phyloP scores from a whole-genome alignment of 2,888 invertebrate species.

The Metalampra italica region DNA sequence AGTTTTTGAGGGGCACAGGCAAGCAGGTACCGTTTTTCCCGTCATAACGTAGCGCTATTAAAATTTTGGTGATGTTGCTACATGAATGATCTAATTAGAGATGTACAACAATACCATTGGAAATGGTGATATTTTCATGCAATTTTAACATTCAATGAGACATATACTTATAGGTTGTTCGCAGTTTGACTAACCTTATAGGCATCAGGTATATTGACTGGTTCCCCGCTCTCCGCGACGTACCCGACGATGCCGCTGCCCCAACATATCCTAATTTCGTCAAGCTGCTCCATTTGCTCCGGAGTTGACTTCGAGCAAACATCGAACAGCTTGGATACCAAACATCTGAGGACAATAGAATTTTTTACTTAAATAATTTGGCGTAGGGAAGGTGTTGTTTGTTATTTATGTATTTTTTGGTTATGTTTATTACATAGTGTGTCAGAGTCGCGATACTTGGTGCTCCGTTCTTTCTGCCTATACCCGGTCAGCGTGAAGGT shows the following conservation, averaged over 20 bases:
- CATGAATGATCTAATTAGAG: too few relatives aligned
- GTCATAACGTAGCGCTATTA: too few relatives aligned
- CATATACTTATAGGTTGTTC: neutral
- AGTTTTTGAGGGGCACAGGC: too few relatives aligned
- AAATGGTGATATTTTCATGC: too few relatives aligned
- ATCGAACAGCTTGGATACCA: slow-evolving; percentile 96
- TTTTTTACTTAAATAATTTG: neutral
- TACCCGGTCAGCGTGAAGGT: too few relatives aligned
- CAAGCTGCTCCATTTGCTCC: slow-evolving; percentile 94
- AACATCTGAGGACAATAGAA: slow-evolving; percentile 77
- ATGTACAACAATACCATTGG: neutral
- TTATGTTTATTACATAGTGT: too few relatives aligned
- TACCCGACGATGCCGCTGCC: slow-evolving; percentile 97
- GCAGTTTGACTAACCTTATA: slow-evolving; percentile 83
- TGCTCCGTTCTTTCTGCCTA: too few relatives aligned
- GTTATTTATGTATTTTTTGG: too few relatives aligned
- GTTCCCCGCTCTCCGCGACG: slow-evolving; percentile 94
- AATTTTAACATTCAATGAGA: neutral
- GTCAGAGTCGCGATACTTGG: too few relatives aligned
- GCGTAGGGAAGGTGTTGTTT: neutral
- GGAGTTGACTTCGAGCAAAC: slow-evolving; percentile 95
- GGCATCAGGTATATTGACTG: slow-evolving; percentile 96
- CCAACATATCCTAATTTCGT: slow-evolving; percentile 96
- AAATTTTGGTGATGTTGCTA: too few relatives aligned
- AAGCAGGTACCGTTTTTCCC: too few relatives aligned